Evolutionary conservation across 2,113 vertebrate genomes (phyloP), one percentile per base, ranked within the genome.

Genomic region (Reinhardtius hippoglossoides): DNA sequence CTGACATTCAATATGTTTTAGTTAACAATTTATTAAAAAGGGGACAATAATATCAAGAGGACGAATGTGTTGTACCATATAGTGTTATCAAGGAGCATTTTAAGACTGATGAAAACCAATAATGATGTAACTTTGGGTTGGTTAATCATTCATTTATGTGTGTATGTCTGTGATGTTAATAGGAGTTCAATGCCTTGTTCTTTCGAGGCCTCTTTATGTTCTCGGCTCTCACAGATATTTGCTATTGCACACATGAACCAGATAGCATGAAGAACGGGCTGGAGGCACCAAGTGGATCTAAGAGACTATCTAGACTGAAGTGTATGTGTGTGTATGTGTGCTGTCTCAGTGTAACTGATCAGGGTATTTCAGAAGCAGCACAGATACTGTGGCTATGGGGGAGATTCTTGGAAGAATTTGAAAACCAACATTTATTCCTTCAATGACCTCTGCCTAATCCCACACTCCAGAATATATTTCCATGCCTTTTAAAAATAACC

Each of bases 361-460:
- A 87, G 74, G 70, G 54, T 87, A 80, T 86, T 77, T 74, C 80
- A 82, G 89, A n/a, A 66, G 42, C 79, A 63, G 63, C 31, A 35
- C 40, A 78, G 37, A 81, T 73, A 74, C 60, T 83, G 74, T 62
- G 59, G 82, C 82, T 83, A 85, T 86, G 58, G 55, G 81, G 80
- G 67, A 78, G 62, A 63, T 66, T 84, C 74, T 85, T 84, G 65
- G 71, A 87, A 86, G 76, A 62, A 84, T 81, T 79, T 77, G 48
- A 87, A 83, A 72, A 55, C 70, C 56, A 67, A 70, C 62, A 71
- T 35, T 35, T 35, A 35, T 35, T 35, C 31, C 58, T 69, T 27
- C 35, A 74, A 50, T 67, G 63, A 66, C 1, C 58, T 71, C n/a
- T 72, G 1, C 57, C 16, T 71, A 42, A 42, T 72, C 0, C 4